Evolutionary conservation across 2,113 vertebrate species (phyloP).

Genomic region (Eurypyga helias): DNA sequence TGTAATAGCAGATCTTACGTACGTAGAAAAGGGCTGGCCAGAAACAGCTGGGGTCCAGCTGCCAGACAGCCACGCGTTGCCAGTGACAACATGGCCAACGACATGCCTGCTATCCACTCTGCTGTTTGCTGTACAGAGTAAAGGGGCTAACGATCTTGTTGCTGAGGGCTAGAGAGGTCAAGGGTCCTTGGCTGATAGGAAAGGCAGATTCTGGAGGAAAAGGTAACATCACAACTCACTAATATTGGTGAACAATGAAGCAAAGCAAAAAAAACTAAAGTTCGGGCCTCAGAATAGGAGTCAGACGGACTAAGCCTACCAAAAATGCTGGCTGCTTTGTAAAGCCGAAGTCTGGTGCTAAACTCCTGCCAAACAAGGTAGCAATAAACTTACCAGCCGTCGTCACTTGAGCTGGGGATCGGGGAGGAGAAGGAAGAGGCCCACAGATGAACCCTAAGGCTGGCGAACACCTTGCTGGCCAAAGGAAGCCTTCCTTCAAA

Average conservation of each 20-base stretch:
- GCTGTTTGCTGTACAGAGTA: background rate
- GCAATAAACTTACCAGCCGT: background rate
- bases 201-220: background rate
- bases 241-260: background rate
- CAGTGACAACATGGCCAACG: rapidly evolving
- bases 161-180: background rate
- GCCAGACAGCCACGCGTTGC: background rate
- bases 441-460: background rate
- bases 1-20: background rate
- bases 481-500: background rate
- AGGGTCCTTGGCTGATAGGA: background rate
- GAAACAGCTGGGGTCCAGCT: background rate
- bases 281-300: background rate
- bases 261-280: background rate
- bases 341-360: background rate
- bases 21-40: background rate
- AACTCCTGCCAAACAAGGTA: background rate
- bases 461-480: background rate
- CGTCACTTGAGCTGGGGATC: background rate
- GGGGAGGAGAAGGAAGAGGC: background rate
- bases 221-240: background rate
- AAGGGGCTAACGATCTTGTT: background rate
- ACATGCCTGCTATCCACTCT: background rate
- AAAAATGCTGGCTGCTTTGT: background rate
- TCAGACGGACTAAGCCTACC: background rate